phyloP scores from a whole-genome alignment of 2,113 vertebrate species.

The Cheirogaleus medius region DNA sequence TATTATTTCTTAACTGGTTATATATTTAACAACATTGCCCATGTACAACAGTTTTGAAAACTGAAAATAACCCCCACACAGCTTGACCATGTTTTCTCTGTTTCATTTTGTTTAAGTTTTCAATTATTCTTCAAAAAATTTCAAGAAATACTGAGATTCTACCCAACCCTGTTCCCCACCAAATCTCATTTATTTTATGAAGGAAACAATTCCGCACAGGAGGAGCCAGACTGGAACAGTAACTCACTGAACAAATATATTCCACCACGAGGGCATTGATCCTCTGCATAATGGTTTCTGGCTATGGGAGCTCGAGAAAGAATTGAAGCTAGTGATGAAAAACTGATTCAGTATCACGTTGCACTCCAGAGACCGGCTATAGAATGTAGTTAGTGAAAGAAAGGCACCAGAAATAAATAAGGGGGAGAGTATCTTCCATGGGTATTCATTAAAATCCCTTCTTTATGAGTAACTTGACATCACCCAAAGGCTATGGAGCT shows the following conservation, averaged over 20 bases:
- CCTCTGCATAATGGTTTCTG: slow-evolving; percentile 27
- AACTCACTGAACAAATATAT: slow-evolving; percentile 42
- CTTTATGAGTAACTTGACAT: slow-evolving; percentile 63
- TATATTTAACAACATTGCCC: slow-evolving; percentile 30
- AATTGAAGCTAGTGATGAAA: slow-evolving; percentile 40
- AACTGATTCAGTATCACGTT: neutral
- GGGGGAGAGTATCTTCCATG: neutral
- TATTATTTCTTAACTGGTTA: slow-evolving; percentile 35
- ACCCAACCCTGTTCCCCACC: neutral
- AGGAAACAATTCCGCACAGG: neutral
- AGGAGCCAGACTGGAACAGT: neutral
- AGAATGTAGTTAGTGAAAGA: slow-evolving; percentile 56
- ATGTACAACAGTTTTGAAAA: neutral
- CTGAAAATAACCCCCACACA: neutral
- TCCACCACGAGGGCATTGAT: neutral
- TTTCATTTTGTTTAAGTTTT: neutral
- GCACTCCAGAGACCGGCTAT: neutral
- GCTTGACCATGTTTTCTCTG: neutral
- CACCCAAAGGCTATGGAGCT: slow-evolving; percentile 50
- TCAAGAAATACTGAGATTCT: neutral
- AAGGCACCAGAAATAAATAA: slow-evolving; percentile 48
- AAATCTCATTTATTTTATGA: slow-evolving; percentile 11
- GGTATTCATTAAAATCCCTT: slow-evolving; percentile 68
- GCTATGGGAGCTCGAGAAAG: slow-evolving; percentile 17
- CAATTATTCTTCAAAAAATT: neutral